These are phyloP conservation scores for Acanthaster planci DNA, from an alignment of 35 echinoderm and acorn worm genomes.

Conservation along the genomic window DNA sequence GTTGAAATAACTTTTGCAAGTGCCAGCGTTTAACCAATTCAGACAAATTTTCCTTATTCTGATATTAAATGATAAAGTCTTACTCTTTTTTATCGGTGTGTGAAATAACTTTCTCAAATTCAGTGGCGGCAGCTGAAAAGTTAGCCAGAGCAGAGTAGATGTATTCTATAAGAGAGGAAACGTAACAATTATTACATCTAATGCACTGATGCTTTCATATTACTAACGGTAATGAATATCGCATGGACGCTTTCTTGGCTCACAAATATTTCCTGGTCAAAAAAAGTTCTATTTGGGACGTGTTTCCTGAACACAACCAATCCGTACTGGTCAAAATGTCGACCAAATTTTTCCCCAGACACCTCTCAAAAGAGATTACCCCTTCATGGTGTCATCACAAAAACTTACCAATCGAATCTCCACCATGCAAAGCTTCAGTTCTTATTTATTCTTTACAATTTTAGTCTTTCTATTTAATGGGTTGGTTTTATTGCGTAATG, in stretches of 20 bases:
- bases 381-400: no score
- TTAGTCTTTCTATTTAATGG: no score
- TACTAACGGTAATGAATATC: neutral
- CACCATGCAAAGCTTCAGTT: no score
- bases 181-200: neutral
- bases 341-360: no score
- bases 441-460: no score
- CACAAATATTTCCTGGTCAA: neutral
- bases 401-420: no score
- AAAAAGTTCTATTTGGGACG: neutral
- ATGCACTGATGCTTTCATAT: neutral
- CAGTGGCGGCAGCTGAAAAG: slow-evolving; percentile 41
- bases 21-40: neutral
- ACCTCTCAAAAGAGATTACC: no score
- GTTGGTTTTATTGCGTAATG: no score
- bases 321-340: no score
- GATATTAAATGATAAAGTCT: neutral
- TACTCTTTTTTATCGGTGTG: slow-evolving; percentile 50
- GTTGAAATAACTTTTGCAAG: neutral
- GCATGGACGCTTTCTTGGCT: neutral
- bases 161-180: slow-evolving; percentile 42
- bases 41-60: neutral
- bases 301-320: no score
- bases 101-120: slow-evolving; percentile 39
- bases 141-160: slow-evolving; percentile 61